phyloP scores from a whole-genome alignment of 2,113 vertebrate genomes.

The Tichodroma muraria region DNA sequence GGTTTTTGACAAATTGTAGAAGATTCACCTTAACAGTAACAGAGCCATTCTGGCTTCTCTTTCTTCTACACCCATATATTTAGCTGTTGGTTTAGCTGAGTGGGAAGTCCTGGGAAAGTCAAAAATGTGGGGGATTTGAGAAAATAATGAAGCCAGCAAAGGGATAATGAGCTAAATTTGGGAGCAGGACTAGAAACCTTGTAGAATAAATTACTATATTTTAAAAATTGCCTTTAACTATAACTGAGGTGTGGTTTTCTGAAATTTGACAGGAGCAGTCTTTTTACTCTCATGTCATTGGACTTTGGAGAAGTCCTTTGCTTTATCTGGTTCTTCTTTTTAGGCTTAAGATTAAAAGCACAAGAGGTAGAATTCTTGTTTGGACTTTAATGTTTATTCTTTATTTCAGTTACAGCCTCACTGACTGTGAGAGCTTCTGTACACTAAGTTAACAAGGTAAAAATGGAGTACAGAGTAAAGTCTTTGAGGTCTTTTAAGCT shows the following conservation, averaged over 20 bases:
- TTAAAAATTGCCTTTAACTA: neutral
- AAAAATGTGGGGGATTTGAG: neutral
- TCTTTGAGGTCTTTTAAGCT: too few species aligned
- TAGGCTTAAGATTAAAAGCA: too few species aligned
- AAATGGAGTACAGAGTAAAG: too few species aligned
- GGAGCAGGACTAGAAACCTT: neutral
- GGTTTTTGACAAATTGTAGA: neutral
- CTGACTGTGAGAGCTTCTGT: too few species aligned
- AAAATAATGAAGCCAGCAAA: neutral
- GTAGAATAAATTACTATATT: neutral
- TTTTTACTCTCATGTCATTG: neutral
- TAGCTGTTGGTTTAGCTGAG: neutral
- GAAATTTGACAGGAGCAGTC: neutral
- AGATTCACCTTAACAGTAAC: neutral
- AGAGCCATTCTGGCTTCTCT: neutral
- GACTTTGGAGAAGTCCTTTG: too few species aligned
- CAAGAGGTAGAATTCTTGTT: too few species aligned
- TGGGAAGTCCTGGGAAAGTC: neutral
- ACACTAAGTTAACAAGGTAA: too few species aligned
- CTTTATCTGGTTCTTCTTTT: too few species aligned
- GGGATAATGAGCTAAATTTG: neutral
- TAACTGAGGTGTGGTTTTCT: neutral
- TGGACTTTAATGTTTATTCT: too few species aligned
- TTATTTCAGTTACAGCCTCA: too few species aligned
- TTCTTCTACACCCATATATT: neutral